Percentiles rank a stretch among this genome's conserved stretches.
Evolutionary conservation across 1,140 invertebrate genomes (phyloP).

Genomic region (Polyergus mexicanus): DNA sequence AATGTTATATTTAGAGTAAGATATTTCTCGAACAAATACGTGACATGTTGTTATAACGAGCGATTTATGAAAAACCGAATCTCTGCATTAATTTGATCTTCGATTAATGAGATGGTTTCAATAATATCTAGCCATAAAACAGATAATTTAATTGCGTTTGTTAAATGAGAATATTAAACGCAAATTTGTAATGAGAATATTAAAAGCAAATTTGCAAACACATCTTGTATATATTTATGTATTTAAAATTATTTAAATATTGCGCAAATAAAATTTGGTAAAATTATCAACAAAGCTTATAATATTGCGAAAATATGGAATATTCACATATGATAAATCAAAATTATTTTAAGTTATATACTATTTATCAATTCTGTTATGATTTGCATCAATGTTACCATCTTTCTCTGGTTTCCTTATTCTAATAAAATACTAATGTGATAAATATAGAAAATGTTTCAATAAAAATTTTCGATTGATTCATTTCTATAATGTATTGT

Average conservation of each 20-base stretch:
- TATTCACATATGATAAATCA: background rate
- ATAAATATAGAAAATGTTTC: background rate
- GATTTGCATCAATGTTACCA: background rate
- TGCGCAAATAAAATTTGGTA: background rate
- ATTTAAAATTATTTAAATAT: constrained; percentile 37
- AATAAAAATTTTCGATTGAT: constrained; percentile 38
- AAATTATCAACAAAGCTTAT: background rate
- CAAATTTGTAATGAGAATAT: constrained; percentile 1
- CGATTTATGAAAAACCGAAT: background rate
- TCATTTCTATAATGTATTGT: constrained; percentile 11
- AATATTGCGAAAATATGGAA: background rate
- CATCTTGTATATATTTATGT: background rate
- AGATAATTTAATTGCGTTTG: background rate
- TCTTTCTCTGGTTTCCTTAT: background rate
- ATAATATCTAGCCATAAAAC: background rate
- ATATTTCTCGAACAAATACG: constrained; percentile 19
- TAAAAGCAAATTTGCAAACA: background rate
- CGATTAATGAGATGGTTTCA: constrained; percentile 2
- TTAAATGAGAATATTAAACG: constrained; percentile 20
- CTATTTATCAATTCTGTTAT: background rate
- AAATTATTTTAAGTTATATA: background rate
- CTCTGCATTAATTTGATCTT: background rate
- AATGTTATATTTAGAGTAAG: constrained; percentile 8
- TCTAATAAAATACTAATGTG: background rate
- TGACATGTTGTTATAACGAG: background rate